Evolutionary conservation across 2,797 vertebrate genomes (phyloP).

Genomic region (Cossypha niveicapilla): DNA sequence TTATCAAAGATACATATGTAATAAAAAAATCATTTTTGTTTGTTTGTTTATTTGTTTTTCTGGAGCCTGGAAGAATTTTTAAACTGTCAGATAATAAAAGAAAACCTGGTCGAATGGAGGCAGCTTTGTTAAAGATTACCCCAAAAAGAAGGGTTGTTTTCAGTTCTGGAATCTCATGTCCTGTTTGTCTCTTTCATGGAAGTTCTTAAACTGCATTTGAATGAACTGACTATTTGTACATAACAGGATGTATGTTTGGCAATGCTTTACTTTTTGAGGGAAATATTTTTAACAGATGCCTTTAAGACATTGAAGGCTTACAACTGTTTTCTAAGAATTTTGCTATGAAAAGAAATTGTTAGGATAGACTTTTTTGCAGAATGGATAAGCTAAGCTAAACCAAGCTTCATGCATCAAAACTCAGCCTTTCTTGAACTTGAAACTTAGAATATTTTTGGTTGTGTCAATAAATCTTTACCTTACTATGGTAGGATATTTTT

Average conservation of each 20-base stretch:
- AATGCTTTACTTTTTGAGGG: background rate
- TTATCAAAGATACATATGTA: background rate
- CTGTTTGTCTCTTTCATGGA: background rate
- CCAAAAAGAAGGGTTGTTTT: background rate
- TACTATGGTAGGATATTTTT: background rate
- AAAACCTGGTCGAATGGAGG: background rate
- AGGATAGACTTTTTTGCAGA: background rate
- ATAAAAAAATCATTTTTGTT: background rate
- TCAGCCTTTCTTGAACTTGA: background rate
- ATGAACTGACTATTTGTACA: background rate
- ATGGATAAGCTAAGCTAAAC: background rate
- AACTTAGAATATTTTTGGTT: background rate
- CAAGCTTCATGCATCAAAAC: background rate
- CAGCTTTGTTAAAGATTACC: background rate
- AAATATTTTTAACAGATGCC: background rate
- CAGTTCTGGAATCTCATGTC: background rate
- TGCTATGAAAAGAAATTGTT: background rate
- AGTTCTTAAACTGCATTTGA: background rate
- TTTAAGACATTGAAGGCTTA: background rate
- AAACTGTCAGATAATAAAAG: background rate
- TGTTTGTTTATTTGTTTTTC: background rate
- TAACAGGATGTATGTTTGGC: background rate
- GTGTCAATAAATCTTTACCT: conserved; percentile 6
- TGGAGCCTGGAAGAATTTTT: background rate
- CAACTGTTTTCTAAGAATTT: conserved; percentile 6